Evolutionary conservation across 2,113 vertebrate genomes (phyloP).

Genomic region (Oreochromis niloticus): DNA sequence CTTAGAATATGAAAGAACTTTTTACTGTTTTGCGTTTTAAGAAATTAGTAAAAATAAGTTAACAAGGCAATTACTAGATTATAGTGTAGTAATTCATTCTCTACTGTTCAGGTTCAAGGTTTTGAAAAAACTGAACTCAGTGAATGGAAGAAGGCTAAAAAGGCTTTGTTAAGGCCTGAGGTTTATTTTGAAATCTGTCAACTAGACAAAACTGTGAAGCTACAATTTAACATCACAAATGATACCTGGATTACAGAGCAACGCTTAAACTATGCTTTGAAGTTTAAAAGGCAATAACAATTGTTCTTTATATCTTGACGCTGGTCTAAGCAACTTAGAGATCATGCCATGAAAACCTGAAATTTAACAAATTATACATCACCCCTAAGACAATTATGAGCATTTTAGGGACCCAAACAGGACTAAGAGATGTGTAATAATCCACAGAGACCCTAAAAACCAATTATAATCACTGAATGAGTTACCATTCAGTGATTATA

Average conservation of each 20-base stretch:
- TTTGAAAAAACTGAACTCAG: not conserved
- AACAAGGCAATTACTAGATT: not conserved
- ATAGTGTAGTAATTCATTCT: not conserved
- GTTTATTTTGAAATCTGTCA: not conserved
- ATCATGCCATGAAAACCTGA: not conserved
- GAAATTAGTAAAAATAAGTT: not conserved
- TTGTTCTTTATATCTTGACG: not conserved
- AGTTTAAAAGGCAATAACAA: not conserved
- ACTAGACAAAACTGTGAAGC: rapidly evolving
- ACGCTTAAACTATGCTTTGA: not conserved
- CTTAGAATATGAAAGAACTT: not conserved
- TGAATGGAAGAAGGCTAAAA: not conserved
- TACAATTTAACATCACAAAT: not conserved
- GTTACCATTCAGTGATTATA: not conserved
- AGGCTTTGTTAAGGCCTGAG: not conserved
- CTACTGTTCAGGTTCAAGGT: not conserved
- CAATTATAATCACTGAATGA: not conserved
- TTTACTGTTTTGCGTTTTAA: not conserved
- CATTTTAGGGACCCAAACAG: not conserved
- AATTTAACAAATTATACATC: not conserved
- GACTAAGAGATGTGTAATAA: not conserved
- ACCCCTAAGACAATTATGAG: rapidly evolving
- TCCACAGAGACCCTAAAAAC: not conserved
- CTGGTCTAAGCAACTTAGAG: not conserved
- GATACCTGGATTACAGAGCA: not conserved